Percentiles rank a stretch among this genome's conserved stretches.
These are phyloP conservation scores for Solenodon paradoxus DNA, from an alignment of 2,113 vertebrate genomes.

Conservation along the genomic window DNA sequence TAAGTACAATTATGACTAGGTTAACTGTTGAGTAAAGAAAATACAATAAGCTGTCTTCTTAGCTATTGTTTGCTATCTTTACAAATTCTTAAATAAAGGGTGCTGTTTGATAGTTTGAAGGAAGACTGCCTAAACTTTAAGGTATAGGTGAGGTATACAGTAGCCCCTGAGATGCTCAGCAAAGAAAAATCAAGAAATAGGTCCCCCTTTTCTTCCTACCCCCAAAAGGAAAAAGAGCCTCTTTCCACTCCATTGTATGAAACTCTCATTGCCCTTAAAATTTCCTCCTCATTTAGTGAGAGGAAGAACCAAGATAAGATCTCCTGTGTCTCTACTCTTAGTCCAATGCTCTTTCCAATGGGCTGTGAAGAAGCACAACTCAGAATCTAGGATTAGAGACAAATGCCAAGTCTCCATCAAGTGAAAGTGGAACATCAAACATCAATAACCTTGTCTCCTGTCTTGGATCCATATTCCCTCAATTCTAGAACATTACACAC, in stretches of 20 bases:
- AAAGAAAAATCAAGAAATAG: not conserved
- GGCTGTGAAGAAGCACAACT: not conserved
- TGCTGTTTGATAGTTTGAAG: not conserved
- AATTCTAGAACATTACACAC: not conserved
- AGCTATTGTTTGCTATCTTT: not conserved
- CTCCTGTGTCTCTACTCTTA: not conserved
- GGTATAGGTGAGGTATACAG: not conserved
- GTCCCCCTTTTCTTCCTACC: not conserved
- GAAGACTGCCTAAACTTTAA: not conserved
- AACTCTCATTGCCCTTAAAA: not conserved
- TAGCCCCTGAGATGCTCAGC: not conserved
- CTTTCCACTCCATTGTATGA: not conserved
- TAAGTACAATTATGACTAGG: not conserved
- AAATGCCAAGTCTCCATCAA: not conserved
- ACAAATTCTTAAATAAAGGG: not conserved
- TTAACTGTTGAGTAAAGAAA: not conserved
- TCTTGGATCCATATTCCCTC: not conserved
- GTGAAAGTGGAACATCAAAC: not conserved
- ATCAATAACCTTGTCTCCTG: not conserved
- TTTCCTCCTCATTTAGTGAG: not conserved
- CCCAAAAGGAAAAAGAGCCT: not conserved
- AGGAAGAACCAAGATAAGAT: not conserved
- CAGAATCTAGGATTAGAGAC: not conserved
- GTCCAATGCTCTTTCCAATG: not conserved
- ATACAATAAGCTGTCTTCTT: not conserved